These are phyloP conservation scores for Ennomos quercinarius DNA, from an alignment of 2,888 invertebrate species.

Conservation along the genomic window DNA sequence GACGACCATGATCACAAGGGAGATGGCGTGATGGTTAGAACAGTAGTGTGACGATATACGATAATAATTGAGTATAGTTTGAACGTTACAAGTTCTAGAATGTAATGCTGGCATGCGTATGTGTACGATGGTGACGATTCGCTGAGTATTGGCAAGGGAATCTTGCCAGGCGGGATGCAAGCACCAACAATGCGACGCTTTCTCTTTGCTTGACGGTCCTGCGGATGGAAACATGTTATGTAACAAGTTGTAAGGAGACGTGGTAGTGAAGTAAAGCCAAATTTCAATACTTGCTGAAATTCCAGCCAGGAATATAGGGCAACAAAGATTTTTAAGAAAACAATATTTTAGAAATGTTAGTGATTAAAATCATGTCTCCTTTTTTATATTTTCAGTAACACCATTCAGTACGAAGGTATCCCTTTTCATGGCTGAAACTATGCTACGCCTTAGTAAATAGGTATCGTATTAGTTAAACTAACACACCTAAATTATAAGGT, in stretches of 20 bases:
- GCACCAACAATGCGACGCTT: slow-evolving; percentile 65
- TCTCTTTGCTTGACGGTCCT: slow-evolving; percentile 72
- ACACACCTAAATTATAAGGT: no score
- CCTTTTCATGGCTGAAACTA: no score
- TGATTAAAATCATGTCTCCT: no score
- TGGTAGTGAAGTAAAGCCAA: background rate
- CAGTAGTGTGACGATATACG: slow-evolving; percentile 36
- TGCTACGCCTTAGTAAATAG: no score
- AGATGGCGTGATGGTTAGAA: slow-evolving; percentile 33
- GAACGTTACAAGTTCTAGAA: slow-evolving; percentile 59
- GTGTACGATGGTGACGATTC: slow-evolving; percentile 48
- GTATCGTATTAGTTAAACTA: no score
- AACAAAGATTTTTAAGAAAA: background rate
- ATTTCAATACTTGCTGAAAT: background rate
- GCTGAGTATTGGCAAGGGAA: slow-evolving; percentile 52
- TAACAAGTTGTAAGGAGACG: background rate
- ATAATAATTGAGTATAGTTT: slow-evolving; percentile 56
- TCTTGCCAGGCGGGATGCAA: slow-evolving; percentile 66
- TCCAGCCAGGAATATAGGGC: slow-evolving; percentile 3
- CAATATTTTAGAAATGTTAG: no score
- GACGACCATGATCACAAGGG: slow-evolving; percentile 32
- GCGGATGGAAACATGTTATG: slow-evolving; percentile 34
- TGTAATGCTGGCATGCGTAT: slow-evolving; percentile 49
- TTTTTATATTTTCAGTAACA: no score
- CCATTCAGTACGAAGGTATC: no score